Base-by-base conservation (phyloP, 2,113 vertebrate species). In the Mormyrus lacerda region DNA sequence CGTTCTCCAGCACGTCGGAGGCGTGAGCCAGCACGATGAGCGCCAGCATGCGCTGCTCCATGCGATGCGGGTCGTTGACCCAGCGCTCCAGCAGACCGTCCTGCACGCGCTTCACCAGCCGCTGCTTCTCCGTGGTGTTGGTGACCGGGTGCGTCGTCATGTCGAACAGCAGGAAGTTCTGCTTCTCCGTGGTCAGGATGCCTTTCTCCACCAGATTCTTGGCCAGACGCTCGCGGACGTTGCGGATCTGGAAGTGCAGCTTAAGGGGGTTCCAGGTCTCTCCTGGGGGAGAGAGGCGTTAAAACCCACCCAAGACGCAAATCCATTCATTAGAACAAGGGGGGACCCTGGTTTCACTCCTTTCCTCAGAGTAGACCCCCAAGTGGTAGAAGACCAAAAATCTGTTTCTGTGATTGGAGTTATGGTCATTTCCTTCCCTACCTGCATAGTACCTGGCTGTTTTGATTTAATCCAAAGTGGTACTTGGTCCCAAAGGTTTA, bases 241-340 rank as follows among this genome's bases (percentile, higher is more conserved):
- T 97, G 53, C 95, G 94, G 42, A 97, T 94, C 91, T 97, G 97
- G 91, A 95, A 97, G 91, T 97, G 96, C 91, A 97, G 93, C 92
- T 97, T 97, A 92, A 97, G 95, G 13, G 97, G 97, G 92, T 97
- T 97, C 97, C 97, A 97, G 19, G 96, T 97, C 87, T 97, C 97
- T 0, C 97, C 97, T 97, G 91, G 2, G 17, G 5, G 10, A 10
- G 42, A 27, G 35, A 44, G 55, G 35, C 9, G 27, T n/a, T 35
- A 31, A 86, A 35, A 65, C 4, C 58, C 6, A 48, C 6, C 8
- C n/a, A n/a, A 24, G 0, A 90, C 24, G 0, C 45, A 39, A 2
- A 79, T 10, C 21, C 84, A 86, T 44, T 42, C 17, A 17, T 35
- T 21, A 82, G 7, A 82, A 82, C 0, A 2, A 1, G 76, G 76